Conservation (phyloP, 2,797 vertebrate species). For the Ptychadena robeensis region DNA sequence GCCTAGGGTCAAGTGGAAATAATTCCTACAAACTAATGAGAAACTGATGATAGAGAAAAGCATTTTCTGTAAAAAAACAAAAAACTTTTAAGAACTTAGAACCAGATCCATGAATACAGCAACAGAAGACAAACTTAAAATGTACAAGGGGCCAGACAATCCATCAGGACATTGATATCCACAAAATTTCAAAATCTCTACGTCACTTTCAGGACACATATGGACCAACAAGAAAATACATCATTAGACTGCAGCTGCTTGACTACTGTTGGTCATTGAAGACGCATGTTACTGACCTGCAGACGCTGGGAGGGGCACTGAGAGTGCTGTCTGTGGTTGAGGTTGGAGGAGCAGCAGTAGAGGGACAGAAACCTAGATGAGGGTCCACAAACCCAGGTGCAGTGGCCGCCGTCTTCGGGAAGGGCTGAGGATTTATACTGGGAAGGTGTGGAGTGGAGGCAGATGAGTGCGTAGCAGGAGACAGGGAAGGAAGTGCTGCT, state of each 20-base stretch:
- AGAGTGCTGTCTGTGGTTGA: conserved; percentile 81
- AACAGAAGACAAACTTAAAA: too few species aligned
- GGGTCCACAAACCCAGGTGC: conserved; percentile 87
- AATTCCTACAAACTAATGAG: too few species aligned
- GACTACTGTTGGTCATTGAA: neutral
- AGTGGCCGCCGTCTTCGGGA: conserved; percentile 85
- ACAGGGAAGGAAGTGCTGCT: conserved; percentile 83
- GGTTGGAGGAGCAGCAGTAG: conserved; percentile 82
- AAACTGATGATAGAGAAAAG: too few species aligned
- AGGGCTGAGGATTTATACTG: conserved; percentile 82
- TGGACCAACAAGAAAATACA: too few species aligned
- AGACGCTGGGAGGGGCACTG: conserved; percentile 92
- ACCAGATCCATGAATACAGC: too few species aligned
- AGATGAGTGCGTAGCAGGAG: conserved; percentile 80
- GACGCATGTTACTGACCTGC: conserved; percentile 90
- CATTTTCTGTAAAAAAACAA: too few species aligned
- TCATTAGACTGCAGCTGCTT: neutral
- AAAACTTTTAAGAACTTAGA: too few species aligned
- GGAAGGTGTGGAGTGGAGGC: conserved; percentile 84
- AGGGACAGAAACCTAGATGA: conserved; percentile 84
- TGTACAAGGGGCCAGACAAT: too few species aligned
- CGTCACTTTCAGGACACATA: too few species aligned
- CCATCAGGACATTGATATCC: too few species aligned
- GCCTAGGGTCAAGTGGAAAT: too few species aligned
- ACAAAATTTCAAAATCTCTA: too few species aligned